These are phyloP conservation scores for Drosophila sp. DNA, from an alignment of 1,140 invertebrate genomes.

Conservation along the genomic window DNA sequence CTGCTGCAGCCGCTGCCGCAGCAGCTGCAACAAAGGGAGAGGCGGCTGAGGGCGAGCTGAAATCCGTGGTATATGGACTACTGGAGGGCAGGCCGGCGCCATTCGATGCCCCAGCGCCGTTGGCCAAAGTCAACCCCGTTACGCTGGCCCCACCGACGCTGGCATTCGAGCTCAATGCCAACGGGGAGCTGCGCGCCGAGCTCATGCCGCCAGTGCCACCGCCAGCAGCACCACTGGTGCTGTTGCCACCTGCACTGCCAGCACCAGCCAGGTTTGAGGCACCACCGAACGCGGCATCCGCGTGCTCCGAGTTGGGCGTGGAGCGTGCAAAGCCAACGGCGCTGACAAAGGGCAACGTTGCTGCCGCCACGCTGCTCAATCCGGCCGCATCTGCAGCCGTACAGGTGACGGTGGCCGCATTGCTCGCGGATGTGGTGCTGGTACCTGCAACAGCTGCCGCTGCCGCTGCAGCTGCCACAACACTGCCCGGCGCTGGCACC, in stretches of 20 bases:
- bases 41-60: slow-evolving; percentile 75
- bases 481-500: slow-evolving; percentile 88
- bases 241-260: slow-evolving; percentile 53
- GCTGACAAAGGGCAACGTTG: slow-evolving; percentile 74
- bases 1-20: slow-evolving; percentile 74
- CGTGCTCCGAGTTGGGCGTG: slow-evolving; percentile 80
- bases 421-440: slow-evolving; percentile 57
- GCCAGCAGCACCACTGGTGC: slow-evolving; percentile 39
- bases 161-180: slow-evolving; percentile 80
- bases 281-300: slow-evolving; percentile 65
- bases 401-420: slow-evolving; percentile 68
- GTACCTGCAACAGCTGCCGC: slow-evolving; percentile 72
- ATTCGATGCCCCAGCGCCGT: slow-evolving; percentile 74
- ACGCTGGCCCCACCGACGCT: slow-evolving; percentile 74
- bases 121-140: slow-evolving; percentile 67
- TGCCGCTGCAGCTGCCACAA: slow-evolving; percentile 86
- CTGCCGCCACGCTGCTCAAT: slow-evolving; percentile 71
- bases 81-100: slow-evolving; percentile 76
- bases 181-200: slow-evolving; percentile 80
- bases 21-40: slow-evolving; percentile 77
- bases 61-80: slow-evolving; percentile 81
- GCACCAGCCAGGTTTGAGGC: slow-evolving; percentile 60
- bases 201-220: slow-evolving; percentile 70
- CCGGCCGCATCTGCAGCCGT: slow-evolving; percentile 66
- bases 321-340: slow-evolving; percentile 79